Base-by-base conservation (phyloP, 2,888 invertebrate genomes). In the Dyspetes luteomarginatus region DNA sequence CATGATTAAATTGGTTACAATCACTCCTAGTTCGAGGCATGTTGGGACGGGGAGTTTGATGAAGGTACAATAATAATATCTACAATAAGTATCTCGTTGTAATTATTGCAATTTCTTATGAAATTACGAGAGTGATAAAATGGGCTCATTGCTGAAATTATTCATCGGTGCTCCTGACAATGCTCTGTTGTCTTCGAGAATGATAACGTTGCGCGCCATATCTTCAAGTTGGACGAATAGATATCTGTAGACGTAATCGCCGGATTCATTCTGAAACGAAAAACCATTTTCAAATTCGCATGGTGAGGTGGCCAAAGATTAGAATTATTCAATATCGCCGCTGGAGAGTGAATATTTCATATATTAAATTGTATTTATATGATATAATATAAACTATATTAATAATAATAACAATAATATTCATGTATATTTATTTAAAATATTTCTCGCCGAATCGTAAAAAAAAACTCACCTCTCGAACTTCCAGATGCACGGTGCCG, bases 401-500 rank as follows among this genome's bases (percentile, higher is more conserved):
- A n/a, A n/a, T n/a, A 65, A 67, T 60, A 62, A 30, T 36, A 12
- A 52, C 30, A 67, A 12, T 60, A 36, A 83, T 26, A 62, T 56
- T 17, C 7, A 69, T 55, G 28, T 7, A 75, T 1, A 4, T 28
- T 17, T 0, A 45, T 56, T 58, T 7, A 78, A 68, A n/a, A 48
- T 45, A 65, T n/a, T n/a, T n/a, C n/a, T n/a, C n/a, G 22, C 26
- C 5, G 19, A 82, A 58, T 36, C 58, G 12, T 68, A 7, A 26
- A 43, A 28, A 9, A 17, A 26, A 26, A 84, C 87, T 91, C 92
- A 97, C 98, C 94, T 97, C 95, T 90, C 95, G 94, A 93, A 97
- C 96, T 93, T 98, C 98, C 82, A 98, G 93, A 90, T 97, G 95
- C 5, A 96, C 98, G 67, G 97, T 96, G 43, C 95, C 98, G 88